Percentiles rank a stretch among this genome's conserved stretches.
Evolutionary conservation across 2,113 vertebrate genomes (phyloP).

Genomic region (Myrmecobius fasciatus): DNA sequence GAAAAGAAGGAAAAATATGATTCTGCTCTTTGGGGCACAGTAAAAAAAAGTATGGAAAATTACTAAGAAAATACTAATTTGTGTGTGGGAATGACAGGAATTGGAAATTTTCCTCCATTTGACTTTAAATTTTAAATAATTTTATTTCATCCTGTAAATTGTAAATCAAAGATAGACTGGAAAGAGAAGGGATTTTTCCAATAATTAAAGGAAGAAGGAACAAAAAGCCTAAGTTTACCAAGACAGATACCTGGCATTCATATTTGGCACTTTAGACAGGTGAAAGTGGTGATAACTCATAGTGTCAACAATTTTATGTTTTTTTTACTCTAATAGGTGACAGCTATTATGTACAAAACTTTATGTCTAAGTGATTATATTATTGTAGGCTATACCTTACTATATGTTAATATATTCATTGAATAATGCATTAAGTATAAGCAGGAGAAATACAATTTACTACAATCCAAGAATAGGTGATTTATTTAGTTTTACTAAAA

Average conservation of each 20-base stretch:
- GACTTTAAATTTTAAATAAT: conserved; percentile 1
- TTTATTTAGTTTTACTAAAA: neutral
- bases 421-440: neutral
- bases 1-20: neutral
- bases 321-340: neutral
- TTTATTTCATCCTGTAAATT: neutral
- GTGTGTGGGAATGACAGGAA: neutral
- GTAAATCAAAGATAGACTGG: neutral
- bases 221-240: neutral
- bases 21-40: neutral
- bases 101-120: neutral
- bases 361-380: neutral
- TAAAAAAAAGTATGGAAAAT: neutral
- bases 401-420: neutral
- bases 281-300: neutral
- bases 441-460: neutral
- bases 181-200: neutral
- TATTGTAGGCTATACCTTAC: neutral
- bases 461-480: neutral
- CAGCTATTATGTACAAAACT: neutral
- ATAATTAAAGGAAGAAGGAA: neutral
- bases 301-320: neutral
- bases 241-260: neutral
- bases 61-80: conserved; percentile 8
- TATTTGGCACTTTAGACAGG: neutral